These are phyloP conservation scores for Anneissia japonica DNA, from an alignment of 35 echinoderm and acorn worm genomes.

Conservation along the genomic window DNA sequence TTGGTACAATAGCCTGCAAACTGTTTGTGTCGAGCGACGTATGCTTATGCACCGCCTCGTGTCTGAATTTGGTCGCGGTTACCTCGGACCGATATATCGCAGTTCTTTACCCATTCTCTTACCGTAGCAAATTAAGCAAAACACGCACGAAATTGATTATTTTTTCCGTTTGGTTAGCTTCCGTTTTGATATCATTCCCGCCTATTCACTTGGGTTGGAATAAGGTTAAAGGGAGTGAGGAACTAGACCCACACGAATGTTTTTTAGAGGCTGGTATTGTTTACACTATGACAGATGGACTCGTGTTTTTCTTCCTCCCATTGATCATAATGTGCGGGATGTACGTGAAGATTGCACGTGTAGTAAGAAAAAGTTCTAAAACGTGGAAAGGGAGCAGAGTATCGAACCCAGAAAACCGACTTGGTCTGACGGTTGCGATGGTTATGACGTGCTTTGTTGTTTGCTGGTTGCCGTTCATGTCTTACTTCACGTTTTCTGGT, in stretches of 20 bases:
- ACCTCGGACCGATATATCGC: slow-evolving; percentile 74
- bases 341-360: slow-evolving; percentile 57
- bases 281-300: slow-evolving; percentile 68
- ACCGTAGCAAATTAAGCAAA: slow-evolving; percentile 65
- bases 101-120: slow-evolving; percentile 66
- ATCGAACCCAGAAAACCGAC: slow-evolving; percentile 67
- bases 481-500: slow-evolving; percentile 61
- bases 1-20: slow-evolving; percentile 57
- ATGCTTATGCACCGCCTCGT: slow-evolving; percentile 82
- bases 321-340: slow-evolving; percentile 65
- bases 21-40: slow-evolving; percentile 88
- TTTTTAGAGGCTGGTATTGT: slow-evolving; percentile 12
- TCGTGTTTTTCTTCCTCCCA: slow-evolving; percentile 77
- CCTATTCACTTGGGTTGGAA: slow-evolving; percentile 88
- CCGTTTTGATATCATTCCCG: slow-evolving; percentile 62
- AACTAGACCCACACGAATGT: slow-evolving; percentile 42
- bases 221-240: slow-evolving; percentile 24
- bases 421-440: slow-evolving; percentile 69
- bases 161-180: slow-evolving; percentile 63
- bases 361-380: slow-evolving; percentile 52
- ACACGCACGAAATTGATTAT: slow-evolving; percentile 35
- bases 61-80: slow-evolving; percentile 72
- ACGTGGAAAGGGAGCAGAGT: slow-evolving; percentile 22
- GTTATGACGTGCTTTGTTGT: slow-evolving; percentile 82
- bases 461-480: slow-evolving; percentile 92